Evolutionary conservation across 2,797 vertebrate genomes (phyloP).

Genomic region (Pseudochromis fuscus): DNA sequence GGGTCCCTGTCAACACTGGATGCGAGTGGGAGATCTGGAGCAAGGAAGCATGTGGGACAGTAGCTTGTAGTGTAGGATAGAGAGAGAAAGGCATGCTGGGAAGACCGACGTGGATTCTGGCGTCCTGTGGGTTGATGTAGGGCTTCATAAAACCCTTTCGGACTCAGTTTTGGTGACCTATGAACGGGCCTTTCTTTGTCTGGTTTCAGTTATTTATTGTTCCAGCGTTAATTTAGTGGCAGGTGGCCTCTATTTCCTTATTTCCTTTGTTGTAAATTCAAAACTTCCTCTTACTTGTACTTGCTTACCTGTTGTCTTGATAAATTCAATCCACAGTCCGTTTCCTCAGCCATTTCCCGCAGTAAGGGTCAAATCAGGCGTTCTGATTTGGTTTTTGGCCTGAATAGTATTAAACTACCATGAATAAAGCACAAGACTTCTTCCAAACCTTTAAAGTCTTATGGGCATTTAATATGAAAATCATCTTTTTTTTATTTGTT

Average conservation of each 20-base stretch:
- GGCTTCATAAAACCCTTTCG: not conserved
- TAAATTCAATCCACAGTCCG: not conserved
- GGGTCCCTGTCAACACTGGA: slow-evolving; percentile 49
- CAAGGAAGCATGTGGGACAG: slow-evolving; percentile 32
- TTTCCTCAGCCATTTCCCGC: not conserved
- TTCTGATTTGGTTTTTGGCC: not conserved
- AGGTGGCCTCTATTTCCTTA: not conserved
- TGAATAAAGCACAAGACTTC: not conserved
- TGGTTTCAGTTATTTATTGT: too few species aligned
- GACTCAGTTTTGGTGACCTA: not conserved
- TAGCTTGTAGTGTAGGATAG: not conserved
- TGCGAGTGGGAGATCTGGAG: slow-evolving; percentile 39
- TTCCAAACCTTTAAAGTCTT: too few species aligned
- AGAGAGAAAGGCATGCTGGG: not conserved
- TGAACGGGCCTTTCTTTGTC: not conserved
- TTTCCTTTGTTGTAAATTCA: not conserved
- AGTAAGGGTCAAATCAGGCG: not conserved
- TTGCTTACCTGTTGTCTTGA: not conserved
- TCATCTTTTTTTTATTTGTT: too few species aligned
- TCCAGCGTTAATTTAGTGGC: too few species aligned
- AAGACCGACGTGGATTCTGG: not conserved
- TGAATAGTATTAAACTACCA: not conserved
- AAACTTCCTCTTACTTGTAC: not conserved
- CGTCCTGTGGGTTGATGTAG: not conserved
- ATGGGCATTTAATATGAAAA: too few species aligned